A percentile compares a stretch with the other conserved stretches of the same genome.
Conservation (phyloP, 2,797 vertebrate genomes). For the Pyrrhura leucotis region DNA sequence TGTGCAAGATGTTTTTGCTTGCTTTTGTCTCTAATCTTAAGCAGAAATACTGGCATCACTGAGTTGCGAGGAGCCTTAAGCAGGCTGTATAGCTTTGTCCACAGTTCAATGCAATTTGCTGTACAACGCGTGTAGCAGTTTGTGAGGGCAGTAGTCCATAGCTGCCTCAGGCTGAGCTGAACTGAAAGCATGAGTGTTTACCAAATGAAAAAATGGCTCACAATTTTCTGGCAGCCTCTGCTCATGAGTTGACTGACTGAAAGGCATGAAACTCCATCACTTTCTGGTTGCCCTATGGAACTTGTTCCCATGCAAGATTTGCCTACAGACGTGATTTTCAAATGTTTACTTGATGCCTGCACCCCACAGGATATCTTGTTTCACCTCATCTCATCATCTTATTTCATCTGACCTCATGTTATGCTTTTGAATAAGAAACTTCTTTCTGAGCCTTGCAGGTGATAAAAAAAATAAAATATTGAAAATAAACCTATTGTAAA, state of each 20-base stretch:
- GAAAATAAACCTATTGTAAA: background rate
- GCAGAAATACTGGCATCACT: background rate
- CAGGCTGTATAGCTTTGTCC: background rate
- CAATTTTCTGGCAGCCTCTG: background rate
- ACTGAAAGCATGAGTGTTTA: background rate
- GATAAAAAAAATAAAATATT: background rate
- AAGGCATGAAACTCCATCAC: background rate
- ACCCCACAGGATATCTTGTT: background rate
- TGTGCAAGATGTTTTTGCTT: background rate
- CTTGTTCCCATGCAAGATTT: background rate
- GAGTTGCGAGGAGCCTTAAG: background rate
- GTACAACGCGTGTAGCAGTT: background rate
- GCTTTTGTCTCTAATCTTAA: background rate
- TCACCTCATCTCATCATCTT: background rate
- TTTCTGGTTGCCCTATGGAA: background rate
- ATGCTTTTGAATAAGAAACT: background rate
- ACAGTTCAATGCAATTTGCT: background rate
- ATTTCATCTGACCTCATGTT: background rate
- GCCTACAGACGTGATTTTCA: background rate
- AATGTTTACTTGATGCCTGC: rapidly evolving
- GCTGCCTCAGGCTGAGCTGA: background rate
- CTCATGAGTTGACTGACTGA: rapidly evolving
- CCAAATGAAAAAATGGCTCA: background rate
- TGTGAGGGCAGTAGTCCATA: background rate
- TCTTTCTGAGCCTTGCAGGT: background rate